These are phyloP conservation scores for Ornithorhynchus anatinus DNA, from an alignment of 2,113 vertebrate species.

Conservation along the genomic window DNA sequence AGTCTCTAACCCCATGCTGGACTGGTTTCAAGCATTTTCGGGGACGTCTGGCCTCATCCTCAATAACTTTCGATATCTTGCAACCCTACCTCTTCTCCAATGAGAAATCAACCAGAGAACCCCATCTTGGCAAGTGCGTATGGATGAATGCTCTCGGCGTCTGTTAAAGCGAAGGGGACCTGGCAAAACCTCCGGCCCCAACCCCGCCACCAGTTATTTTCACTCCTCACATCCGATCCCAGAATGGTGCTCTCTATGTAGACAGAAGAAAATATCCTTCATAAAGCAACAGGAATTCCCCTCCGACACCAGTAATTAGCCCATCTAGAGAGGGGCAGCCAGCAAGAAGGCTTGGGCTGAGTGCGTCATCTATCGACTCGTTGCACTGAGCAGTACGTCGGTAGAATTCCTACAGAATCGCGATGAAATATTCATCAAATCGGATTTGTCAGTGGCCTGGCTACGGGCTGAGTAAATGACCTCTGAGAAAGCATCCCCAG, in stretches of 20 bases:
- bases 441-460: constrained; percentile 54
- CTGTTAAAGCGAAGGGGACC: not conserved
- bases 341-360: constrained; percentile 22
- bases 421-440: constrained; percentile 72
- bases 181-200: not conserved
- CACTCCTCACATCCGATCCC: not conserved
- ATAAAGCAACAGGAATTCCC: not conserved
- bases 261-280: not conserved
- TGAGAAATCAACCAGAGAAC: too few relatives aligned
- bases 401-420: constrained; percentile 48
- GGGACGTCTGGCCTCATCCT: too few relatives aligned
- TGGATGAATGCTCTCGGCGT: not conserved
- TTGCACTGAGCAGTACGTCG: constrained; percentile 37
- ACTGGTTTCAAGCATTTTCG: too few relatives aligned
- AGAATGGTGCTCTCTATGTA: accelerated
- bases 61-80: too few relatives aligned
- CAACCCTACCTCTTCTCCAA: too few relatives aligned
- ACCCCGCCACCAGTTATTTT: not conserved
- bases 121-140: too few relatives aligned
- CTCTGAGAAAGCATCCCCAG: constrained; percentile 22
- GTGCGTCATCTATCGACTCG: constrained; percentile 20
- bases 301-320: constrained; percentile 6
- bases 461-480: constrained; percentile 54
- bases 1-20: too few relatives aligned
- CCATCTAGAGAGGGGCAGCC: not conserved